Evolutionary conservation across 1,140 invertebrate genomes (phyloP), one percentile per base, ranked within the genome.

Genomic region (Archegozetes longisetosus): DNA sequence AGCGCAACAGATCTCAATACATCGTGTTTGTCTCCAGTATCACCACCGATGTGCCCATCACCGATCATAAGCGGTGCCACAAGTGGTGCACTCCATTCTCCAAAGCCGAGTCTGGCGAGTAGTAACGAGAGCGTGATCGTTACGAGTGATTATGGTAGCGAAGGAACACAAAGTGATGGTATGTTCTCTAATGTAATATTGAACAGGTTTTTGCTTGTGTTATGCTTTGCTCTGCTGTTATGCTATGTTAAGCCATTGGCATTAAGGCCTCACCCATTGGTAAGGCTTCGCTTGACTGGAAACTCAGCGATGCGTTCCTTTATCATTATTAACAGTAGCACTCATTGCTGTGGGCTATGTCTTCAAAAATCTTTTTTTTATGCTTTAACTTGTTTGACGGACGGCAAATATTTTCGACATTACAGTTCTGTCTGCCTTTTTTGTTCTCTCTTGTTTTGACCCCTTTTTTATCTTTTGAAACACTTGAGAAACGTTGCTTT

Each of bases 151-250:
- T 68, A 67, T 46, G 62, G 63, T 28, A 67, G 66, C 24, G 66
- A 67, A 55, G 67, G 64, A 56, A 62, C 62, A 28, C 66, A 60
- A 40, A 65, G 63, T 57, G 66, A 67, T 64, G 66, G 66, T 66
- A 59, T 61, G 62, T 52, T 12, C 24, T 17, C 25, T 55, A 55
- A 23, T 24, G 27, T 52, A 28, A 52, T 28, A 28, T 52, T n/a
- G 22, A 25, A 25, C 50, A 25, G 22, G 50, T 25, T 25, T 28
- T 28, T n/a, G 20, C 4, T 9, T 28, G 14, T 28, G 27, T 28
- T 28, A 9, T 52, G 50, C 50, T 14, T 9, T 9, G 27, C 27
- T 26, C 53, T 55, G 20, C 27, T 28, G 12, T 6, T 55, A 22
- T 12, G 6, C 25, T 26, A 22, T 55, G 17, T 27, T 25, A n/a